A percentile compares a stretch with the other conserved stretches of the same genome.
Evolutionary conservation across 2,797 vertebrate genomes (phyloP).

Genomic region (Acrocephalus scirpaceus): DNA sequence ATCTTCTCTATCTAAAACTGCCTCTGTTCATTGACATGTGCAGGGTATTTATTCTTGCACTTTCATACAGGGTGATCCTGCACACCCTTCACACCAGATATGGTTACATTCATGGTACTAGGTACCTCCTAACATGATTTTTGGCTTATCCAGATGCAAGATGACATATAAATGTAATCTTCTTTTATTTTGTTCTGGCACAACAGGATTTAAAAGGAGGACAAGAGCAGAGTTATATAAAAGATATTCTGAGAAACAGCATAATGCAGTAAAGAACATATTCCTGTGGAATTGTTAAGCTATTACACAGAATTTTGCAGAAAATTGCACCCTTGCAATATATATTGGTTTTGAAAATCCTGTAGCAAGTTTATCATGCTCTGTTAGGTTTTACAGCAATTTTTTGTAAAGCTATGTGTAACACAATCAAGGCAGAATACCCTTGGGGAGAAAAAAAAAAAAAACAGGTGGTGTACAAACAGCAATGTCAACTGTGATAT

Average conservation of each 20-base stretch:
- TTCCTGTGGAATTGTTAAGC: background rate
- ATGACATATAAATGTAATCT: conserved; percentile 32
- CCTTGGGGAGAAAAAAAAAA: too few relatives aligned
- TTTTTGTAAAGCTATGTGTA: background rate
- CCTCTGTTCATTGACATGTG: background rate
- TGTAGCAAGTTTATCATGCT: background rate
- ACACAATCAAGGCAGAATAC: background rate
- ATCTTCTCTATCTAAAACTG: background rate
- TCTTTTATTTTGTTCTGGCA: conserved; percentile 13
- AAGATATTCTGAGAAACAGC: background rate
- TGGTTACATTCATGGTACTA: conserved; percentile 1
- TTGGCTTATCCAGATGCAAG: background rate
- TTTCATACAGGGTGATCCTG: background rate
- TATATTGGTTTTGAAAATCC: conserved; percentile 13
- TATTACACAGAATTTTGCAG: background rate
- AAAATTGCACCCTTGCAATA: background rate
- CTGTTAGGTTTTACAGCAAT: background rate
- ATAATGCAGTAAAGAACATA: background rate
- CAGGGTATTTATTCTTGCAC: background rate
- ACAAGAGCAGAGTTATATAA: background rate
- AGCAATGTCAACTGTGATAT: background rate
- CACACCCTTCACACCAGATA: conserved; percentile 4
- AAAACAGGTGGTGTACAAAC: background rate
- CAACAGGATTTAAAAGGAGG: conserved; percentile 2
- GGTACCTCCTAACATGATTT: conserved; percentile 5